Conservation (phyloP, 2,113 vertebrate species). For the Typhlomys cinereus region DNA sequence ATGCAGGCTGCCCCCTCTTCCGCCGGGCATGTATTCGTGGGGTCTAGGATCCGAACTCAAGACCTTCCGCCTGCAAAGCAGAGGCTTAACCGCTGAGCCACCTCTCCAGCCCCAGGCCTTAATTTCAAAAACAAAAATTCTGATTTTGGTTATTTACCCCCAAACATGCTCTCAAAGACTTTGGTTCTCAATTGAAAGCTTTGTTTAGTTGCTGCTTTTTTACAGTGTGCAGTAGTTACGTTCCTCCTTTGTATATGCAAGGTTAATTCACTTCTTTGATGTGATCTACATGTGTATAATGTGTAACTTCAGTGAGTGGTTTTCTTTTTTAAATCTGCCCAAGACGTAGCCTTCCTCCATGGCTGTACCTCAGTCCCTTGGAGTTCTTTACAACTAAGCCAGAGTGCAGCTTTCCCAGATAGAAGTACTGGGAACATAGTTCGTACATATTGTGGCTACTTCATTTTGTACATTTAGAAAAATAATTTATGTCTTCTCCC, state of each 20-base stretch:
- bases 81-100: no score
- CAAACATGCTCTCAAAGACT: background rate
- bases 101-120: no score
- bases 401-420: accelerated
- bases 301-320: background rate
- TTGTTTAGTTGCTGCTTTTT: accelerated
- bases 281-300: accelerated
- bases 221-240: background rate
- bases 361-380: background rate
- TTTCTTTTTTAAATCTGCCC: background rate
- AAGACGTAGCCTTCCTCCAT: accelerated
- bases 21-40: no score
- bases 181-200: background rate
- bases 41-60: no score
- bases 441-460: accelerated
- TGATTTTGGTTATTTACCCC: background rate
- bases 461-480: background rate
- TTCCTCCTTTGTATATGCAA: background rate
- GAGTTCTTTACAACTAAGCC: accelerated
- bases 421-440: accelerated
- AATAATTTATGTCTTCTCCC: background rate
- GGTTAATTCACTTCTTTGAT: background rate
- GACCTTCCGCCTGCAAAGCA: no score
- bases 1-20: no score
- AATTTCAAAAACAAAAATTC: background rate